Percentiles rank a stretch among this genome's conserved stretches.
Evolutionary conservation across 2,113 vertebrate genomes (phyloP).

Genomic region (Microcebus murinus): DNA sequence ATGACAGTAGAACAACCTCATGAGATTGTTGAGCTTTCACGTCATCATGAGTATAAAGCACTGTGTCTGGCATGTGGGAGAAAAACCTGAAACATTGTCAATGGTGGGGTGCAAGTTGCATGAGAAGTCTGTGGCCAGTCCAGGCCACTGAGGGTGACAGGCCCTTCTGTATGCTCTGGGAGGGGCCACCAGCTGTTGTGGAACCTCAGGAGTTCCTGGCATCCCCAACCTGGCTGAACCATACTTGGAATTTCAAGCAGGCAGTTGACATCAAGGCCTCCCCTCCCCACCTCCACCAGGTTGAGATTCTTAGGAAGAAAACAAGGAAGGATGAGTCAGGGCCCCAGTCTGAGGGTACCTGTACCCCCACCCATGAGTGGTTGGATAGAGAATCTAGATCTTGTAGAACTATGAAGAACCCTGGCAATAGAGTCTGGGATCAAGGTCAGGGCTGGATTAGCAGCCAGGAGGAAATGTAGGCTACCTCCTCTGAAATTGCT

Average conservation of each 20-base stretch:
- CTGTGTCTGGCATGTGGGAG: too few species aligned
- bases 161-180: neutral
- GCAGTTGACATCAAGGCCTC: neutral
- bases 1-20: neutral
- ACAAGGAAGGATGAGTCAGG: neutral
- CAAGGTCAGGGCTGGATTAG: neutral
- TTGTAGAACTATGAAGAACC: neutral
- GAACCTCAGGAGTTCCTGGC: neutral
- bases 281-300: neutral
- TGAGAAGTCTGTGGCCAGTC: neutral
- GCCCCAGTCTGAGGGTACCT: neutral
- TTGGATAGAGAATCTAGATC: neutral
- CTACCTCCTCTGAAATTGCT: neutral
- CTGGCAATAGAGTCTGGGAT: neutral
- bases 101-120: neutral
- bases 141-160: neutral
- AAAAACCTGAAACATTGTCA: neutral
- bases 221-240: neutral
- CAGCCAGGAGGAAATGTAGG: neutral
- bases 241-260: neutral
- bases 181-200: neutral
- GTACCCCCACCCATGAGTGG: neutral
- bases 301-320: neutral
- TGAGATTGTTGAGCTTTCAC: neutral
- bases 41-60: rapidly evolving